phyloP scores from a whole-genome alignment of 1,140 invertebrate genomes.

The Chelonus insularis region DNA sequence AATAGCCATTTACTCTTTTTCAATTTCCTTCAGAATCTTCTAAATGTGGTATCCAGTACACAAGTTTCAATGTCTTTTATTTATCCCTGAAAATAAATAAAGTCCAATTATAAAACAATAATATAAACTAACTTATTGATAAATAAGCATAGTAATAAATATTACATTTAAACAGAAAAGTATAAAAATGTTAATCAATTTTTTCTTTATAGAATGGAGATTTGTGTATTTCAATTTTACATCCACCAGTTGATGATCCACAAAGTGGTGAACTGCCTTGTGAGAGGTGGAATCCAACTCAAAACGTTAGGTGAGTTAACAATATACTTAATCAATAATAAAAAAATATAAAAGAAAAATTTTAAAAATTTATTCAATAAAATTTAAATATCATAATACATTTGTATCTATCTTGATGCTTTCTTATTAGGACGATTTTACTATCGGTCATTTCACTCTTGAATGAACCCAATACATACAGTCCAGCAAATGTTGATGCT shows the following conservation, averaged over 20 bases:
- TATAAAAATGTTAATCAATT: no score
- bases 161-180: no score
- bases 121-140: no score
- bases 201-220: conserved; percentile 87
- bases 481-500: conserved; percentile 99
- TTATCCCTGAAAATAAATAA: conserved; percentile 2
- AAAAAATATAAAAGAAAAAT: background rate
- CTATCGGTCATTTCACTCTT: conserved; percentile 97
- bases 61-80: background rate
- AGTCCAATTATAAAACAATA: no score
- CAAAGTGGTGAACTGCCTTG: conserved; percentile 98
- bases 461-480: conserved; percentile 99
- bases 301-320: conserved; percentile 81
- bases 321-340: background rate
- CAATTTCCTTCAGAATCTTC: background rate
- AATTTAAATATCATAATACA: conserved; percentile 1
- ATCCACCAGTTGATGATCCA: conserved; percentile 98
- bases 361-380: background rate
- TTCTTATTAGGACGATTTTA: conserved; percentile 91
- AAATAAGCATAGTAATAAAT: no score
- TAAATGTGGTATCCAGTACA: no score
- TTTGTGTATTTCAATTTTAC: conserved; percentile 98
- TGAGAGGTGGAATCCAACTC: conserved; percentile 99
- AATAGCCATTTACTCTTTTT: background rate
- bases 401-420: no score